A percentile compares a stretch with the other conserved stretches of the same genome.
Evolutionary conservation across 2,888 invertebrate genomes (phyloP).

Genomic region (Pristionchus arcanus): DNA sequence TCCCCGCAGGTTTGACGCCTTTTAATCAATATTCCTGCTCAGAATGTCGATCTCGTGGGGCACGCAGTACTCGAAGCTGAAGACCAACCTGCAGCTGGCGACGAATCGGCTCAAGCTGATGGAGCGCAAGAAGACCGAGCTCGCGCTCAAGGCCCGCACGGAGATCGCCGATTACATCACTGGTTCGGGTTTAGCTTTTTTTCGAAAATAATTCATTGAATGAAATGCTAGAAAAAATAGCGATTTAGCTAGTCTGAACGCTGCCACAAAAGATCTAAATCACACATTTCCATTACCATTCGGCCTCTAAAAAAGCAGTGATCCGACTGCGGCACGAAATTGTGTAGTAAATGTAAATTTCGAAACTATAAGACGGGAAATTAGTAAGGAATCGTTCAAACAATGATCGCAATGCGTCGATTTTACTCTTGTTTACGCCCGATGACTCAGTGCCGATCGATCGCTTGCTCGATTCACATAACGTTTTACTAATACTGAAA

Average conservation of each 20-base stretch:
- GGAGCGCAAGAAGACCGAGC: constrained; percentile 97
- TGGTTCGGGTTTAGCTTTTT: constrained; percentile 83
- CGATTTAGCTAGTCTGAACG: no score
- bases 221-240: not conserved
- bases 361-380: not conserved
- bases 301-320: no score
- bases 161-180: constrained; percentile 97
- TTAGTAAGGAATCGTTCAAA: not conserved
- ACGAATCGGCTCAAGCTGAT: constrained; percentile 94
- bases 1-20: not conserved
- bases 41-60: constrained; percentile 85
- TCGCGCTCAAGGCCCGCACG: constrained; percentile 94
- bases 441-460: constrained; percentile 17
- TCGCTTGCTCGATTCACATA: not conserved
- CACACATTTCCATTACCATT: no score
- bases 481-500: no score
- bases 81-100: constrained; percentile 94
- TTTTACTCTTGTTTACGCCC: not conserved
- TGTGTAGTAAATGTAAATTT: no score
- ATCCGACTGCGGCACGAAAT: no score
- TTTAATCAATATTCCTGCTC: not conserved
- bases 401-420: not conserved
- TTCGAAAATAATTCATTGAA: not conserved
- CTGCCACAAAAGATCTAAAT: no score
- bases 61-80: constrained; percentile 94